Evolutionary conservation across 2,888 invertebrate genomes (phyloP).

Genomic region (Thumatha senex): DNA sequence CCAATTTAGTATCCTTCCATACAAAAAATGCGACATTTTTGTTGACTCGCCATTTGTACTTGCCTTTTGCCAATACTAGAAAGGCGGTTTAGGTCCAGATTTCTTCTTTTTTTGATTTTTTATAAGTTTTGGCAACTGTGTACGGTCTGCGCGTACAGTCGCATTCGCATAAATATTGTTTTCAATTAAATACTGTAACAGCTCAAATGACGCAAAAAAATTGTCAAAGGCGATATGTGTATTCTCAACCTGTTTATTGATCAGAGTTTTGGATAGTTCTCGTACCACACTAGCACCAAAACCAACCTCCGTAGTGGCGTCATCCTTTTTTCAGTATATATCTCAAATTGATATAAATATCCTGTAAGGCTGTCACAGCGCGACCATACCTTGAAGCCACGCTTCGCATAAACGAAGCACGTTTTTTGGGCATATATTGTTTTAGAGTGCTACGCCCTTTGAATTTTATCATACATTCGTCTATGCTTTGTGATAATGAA

Average conservation of each 20-base stretch:
- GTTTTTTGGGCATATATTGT: constrained; percentile 38
- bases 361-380: constrained; percentile 30
- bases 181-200: constrained; percentile 13
- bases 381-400: constrained; percentile 39
- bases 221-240: constrained; percentile 15
- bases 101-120: constrained; percentile 12
- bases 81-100: constrained; percentile 7
- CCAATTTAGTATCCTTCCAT: constrained; percentile 29
- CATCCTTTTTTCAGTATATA: constrained; percentile 26
- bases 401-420: no score
- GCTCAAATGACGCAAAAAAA: constrained; percentile 16
- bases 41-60: constrained; percentile 18
- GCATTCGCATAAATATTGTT: constrained; percentile 17
- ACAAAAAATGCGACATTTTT: constrained; percentile 27
- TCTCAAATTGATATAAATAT: constrained; percentile 31
- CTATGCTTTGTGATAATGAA: constrained; percentile 11
- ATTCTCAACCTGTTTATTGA: constrained; percentile 5
- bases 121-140: constrained; percentile 12
- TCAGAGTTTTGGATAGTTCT: constrained; percentile 3
- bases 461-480: constrained; percentile 26
- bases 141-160: constrained; percentile 10
- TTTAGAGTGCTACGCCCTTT: constrained; percentile 26
- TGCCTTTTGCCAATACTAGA: constrained; percentile 6
- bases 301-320: constrained; percentile 15
- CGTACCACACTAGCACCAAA: constrained; percentile 16